These are phyloP conservation scores for Zophobas morio DNA, from an alignment of 1,140 invertebrate species.

Conservation along the genomic window DNA sequence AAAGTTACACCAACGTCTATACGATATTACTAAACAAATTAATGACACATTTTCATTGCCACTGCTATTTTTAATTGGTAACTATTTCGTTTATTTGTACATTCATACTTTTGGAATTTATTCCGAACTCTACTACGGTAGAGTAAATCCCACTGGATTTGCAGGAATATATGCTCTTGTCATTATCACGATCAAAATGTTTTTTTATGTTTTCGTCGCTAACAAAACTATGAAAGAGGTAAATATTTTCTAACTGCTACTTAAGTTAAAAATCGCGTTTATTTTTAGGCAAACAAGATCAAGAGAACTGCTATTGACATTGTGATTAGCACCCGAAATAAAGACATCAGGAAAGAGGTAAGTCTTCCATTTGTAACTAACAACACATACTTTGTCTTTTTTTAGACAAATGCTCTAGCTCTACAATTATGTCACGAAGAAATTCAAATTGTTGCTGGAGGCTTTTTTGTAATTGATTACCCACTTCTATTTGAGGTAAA, in stretches of 20 bases:
- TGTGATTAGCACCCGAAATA: background rate
- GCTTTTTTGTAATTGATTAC: conserved; percentile 9
- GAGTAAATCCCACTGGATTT: conserved; percentile 2
- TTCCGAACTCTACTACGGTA: background rate
- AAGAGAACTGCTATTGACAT: conserved; percentile 8
- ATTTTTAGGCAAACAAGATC: conserved; percentile 14
- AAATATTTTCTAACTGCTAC: background rate
- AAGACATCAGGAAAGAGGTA: conserved; percentile 8
- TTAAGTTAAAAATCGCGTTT: background rate
- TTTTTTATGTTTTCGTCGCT: conserved; percentile 17
- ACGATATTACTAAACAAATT: background rate
- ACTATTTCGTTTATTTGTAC: conserved; percentile 4
- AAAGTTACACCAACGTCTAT: conserved; percentile 6
- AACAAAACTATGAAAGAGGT: conserved; percentile 12
- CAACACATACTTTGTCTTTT: background rate
- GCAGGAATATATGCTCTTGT: conserved; percentile 4
- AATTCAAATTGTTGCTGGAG: conserved; percentile 9
- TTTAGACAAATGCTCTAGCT: conserved; percentile 14
- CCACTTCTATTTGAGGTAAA: conserved; percentile 9
- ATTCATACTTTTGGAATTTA: conserved; percentile 21
- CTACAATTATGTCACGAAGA: conserved; percentile 13
- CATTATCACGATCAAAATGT: background rate
- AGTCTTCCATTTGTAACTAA: background rate
- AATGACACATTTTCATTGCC: conserved; percentile 6
- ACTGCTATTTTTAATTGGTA: background rate